Conservation (phyloP, 2,888 invertebrate genomes). For the Heliconius cydno region DNA sequence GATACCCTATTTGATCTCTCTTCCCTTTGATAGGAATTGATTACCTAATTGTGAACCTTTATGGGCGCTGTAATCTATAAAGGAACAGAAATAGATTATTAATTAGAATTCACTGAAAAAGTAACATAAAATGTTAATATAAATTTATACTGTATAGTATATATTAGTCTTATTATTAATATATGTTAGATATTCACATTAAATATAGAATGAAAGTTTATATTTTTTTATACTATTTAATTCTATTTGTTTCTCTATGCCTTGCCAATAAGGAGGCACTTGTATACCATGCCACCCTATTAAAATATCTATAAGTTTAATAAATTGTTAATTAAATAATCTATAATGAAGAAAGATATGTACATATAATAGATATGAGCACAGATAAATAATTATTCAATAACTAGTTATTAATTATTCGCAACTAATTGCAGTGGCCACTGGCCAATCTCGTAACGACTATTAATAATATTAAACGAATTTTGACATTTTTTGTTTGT, state of each 20-base stretch:
- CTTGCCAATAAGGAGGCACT: too few species aligned
- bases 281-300: too few species aligned
- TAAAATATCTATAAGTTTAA: too few species aligned
- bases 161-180: too few species aligned
- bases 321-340: neutral
- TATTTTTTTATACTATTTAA: too few species aligned
- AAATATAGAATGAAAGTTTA: too few species aligned
- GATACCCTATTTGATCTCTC: constrained; percentile 29
- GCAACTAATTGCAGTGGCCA: neutral
- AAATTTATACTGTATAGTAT: too few species aligned
- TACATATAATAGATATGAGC: neutral
- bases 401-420: neutral
- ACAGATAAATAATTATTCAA: neutral
- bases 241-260: too few species aligned
- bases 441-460: neutral
- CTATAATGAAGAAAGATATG: neutral
- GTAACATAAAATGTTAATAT: too few species aligned
- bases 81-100: neutral
- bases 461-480: neutral
- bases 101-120: neutral
- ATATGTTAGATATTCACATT: too few species aligned
- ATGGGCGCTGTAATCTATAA: neutral
- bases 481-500: neutral
- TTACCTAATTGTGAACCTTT: neutral
- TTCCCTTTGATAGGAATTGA: neutral